Evolutionary conservation across 1,140 invertebrate species (phyloP), one percentile per base, ranked within the genome.

Genomic region (Drosophila varians): DNA sequence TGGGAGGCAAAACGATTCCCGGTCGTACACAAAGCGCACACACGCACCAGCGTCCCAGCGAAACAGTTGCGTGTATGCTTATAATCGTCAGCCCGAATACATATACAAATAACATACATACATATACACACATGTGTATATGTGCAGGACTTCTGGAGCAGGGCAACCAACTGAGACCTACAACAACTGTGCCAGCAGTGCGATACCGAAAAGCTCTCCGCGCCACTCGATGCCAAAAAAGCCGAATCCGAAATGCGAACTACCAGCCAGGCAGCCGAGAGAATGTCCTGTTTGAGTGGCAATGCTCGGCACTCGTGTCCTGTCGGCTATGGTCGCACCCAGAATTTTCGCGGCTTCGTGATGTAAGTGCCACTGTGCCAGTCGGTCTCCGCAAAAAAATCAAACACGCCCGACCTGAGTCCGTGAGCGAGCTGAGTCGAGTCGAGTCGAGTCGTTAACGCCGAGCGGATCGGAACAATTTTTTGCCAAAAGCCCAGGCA

Each of bases 301-400:
- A 31, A 31, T 31, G 28, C 28, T 31, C 26, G 12, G n/a, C n/a
- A n/a, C n/a, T 55, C 55, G 48, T 49, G 23, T 72, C 9, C 38
- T 11, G 31, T 14, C 68, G 69, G 52, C 38, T 51, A 43, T 70
- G 77, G 89, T 89, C 89, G 89, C 89, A 80, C 89, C 89, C 89
- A 70, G 89, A 90, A 89, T 73, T 76, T 79, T 77, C 64, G 83
- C 76, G 69, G 70, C 74, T 74, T 86, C 84, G 84, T 89, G 83
- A 77, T 75, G 65, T 84, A 79, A 87, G 72, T 71, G 75, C 64
- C 72, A 79, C 57, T 84, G 71, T 77, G 78, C 61, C 87, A 87
- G 84, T 88, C 74, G 82, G 87, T 89, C 77, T 89, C 36, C 34
- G 43, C 52, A 49, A 62, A 62, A 61, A 76, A 57, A 40, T 43